Evolutionary conservation across 2,797 vertebrate species (phyloP).

Genomic region (Sorex maritimensis): DNA sequence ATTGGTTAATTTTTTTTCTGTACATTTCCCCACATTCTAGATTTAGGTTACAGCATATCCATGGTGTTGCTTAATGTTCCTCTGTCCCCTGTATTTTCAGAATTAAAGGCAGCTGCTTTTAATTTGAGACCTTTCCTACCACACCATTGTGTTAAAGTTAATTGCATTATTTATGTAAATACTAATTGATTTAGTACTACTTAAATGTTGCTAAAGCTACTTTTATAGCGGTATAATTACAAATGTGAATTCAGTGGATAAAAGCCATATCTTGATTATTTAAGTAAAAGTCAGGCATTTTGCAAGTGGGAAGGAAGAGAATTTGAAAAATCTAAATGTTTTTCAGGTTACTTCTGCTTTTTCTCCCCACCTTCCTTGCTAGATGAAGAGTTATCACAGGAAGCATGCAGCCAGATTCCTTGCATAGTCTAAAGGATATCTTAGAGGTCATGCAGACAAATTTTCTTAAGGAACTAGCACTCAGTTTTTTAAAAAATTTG

Average conservation of each 20-base stretch:
- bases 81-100: conserved; percentile 11
- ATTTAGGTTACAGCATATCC: background rate
- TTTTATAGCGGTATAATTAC: background rate
- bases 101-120: conserved; percentile 42
- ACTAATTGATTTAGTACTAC: background rate
- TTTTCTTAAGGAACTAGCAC: conserved; percentile 27
- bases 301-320: background rate
- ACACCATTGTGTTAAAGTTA: background rate
- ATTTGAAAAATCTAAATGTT: background rate
- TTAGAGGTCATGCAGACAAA: conserved; percentile 59
- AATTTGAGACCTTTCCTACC: conserved; percentile 19
- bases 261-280: background rate
- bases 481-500: background rate
- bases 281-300: conserved; percentile 43
- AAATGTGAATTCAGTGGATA: background rate
- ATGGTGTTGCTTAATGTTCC: background rate
- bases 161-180: background rate
- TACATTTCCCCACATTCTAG: background rate
- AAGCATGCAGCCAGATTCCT: conserved; percentile 62
- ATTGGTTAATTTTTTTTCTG: background rate
- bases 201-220: conserved; percentile 17
- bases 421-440: conserved; percentile 47
- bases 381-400: conserved; percentile 53
- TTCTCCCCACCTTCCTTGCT: background rate
- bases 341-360: conserved; percentile 49